Conservation (phyloP, 2,888 invertebrate species). For the Microdon myrmicae region DNA sequence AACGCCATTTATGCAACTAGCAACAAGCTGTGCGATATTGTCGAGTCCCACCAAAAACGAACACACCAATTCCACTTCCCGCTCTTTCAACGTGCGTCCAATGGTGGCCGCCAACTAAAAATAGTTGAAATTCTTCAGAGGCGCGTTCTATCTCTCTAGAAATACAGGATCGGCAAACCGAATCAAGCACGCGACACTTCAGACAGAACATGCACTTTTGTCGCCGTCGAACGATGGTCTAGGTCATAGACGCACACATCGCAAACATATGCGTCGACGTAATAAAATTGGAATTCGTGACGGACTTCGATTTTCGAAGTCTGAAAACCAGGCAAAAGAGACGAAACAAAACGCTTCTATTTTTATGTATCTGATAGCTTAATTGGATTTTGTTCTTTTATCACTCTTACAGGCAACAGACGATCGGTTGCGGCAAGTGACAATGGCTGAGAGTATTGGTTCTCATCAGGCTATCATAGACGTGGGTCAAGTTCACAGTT, state of each 20-base stretch:
- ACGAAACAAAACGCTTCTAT: too few relatives aligned
- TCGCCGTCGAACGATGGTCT: constrained; percentile 38
- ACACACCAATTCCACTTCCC: constrained; percentile 1
- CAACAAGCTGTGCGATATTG: constrained; percentile 11
- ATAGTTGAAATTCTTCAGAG: constrained; percentile 43
- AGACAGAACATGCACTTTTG: constrained; percentile 19
- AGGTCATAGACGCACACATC: constrained; percentile 39
- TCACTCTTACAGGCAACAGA: constrained; percentile 9
- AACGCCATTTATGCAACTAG: constrained; percentile 12
- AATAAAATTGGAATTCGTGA: constrained; percentile 36
- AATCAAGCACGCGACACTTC: constrained; percentile 27
- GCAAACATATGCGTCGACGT: constrained; percentile 12
- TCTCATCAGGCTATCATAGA: too few relatives aligned
- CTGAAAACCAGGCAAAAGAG: too few relatives aligned
- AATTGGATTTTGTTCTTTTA: constrained; percentile 12
- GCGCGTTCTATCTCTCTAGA: constrained; percentile 22
- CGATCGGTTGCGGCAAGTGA: constrained; percentile 9
- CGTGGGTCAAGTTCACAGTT: constrained; percentile 52
- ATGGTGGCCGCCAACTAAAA: constrained; percentile 34
- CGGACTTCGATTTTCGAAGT: constrained; percentile 14
- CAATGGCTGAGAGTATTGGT: constrained; percentile 45
- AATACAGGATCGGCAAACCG: constrained; percentile 18
- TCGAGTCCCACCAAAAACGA: constrained; percentile 1
- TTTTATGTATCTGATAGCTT: constrained; percentile 8
- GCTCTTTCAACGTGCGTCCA: constrained; percentile 1